Evolutionary conservation across 2,888 invertebrate species (phyloP), one percentile per base, ranked within the genome.

Genomic region (Caenorhabditis plicata): DNA sequence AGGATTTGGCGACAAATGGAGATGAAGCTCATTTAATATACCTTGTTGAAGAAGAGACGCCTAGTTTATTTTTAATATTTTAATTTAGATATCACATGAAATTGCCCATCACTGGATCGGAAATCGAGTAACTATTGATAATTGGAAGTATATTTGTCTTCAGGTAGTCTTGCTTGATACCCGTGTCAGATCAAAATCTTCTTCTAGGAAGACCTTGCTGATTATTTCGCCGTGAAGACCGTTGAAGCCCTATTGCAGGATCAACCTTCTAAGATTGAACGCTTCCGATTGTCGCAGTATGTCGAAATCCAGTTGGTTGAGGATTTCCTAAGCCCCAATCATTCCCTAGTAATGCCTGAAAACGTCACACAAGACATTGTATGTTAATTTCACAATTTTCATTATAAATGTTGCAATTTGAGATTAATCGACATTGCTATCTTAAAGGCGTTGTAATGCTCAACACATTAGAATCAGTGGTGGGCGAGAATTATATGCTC

Each of bases 261-360:
- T 36, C 68, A 71, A 13, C 27, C 49, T 22, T n/a, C n/a, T n/a
- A 35, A 41, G 8, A 49, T 64, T 23, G 57, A 64, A 26, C 38
- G 62, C 19, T 70, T 68, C 62, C 62, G 64, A 39, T 45, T 77
- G 32, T 58, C 77, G 1, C 66, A 74, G 44, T 78, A 78, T 46
- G 70, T 78, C 4, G 71, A 73, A 32, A 68, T 77, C 19, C 76
- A 77, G 42, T 46, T 78, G 38, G 76, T 75, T n/a, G 78, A 77
- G 44, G 67, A 73, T 39, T 71, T 75, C 39, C 50, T 76, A 25
- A 71, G 67, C n/a, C 71, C 71, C 1, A 58, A 51, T 4, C 70
- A 73, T 33, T 63, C 74, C 1, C 57, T 75, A 13, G 35, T 54
- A 4, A 54, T 72, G 54, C 68, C 71, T 8, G 47, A 57, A n/a